These are phyloP conservation scores for Clunio marinus DNA, from an alignment of 2,888 invertebrate species.

Conservation along the genomic window DNA sequence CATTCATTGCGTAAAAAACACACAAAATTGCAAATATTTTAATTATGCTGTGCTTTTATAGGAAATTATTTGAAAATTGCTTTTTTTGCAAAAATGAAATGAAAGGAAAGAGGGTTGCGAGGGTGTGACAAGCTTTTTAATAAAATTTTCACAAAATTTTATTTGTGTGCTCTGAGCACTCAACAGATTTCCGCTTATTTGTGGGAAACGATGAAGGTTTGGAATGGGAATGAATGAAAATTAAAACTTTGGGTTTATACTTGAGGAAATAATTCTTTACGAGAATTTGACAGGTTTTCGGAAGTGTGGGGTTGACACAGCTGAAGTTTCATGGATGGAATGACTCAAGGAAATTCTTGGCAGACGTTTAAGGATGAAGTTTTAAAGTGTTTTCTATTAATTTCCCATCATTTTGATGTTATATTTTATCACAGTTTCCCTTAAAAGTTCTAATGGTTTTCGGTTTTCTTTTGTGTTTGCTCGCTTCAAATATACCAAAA, in stretches of 20 bases:
- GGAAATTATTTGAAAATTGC: constrained; percentile 11
- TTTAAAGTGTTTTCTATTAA: too few species aligned
- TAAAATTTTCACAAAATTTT: constrained; percentile 16
- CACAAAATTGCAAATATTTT: constrained; percentile 13
- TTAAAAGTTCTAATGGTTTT: too few species aligned
- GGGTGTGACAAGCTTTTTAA: constrained; percentile 13
- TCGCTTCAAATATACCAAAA: too few species aligned
- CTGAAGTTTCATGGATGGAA: too few species aligned
- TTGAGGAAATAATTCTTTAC: too few species aligned
- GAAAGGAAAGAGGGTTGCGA: not conserved
- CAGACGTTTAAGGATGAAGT: too few species aligned
- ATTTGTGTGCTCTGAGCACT: constrained; percentile 7
- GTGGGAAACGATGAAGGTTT: constrained; percentile 3
- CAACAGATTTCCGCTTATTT: constrained; percentile 33
- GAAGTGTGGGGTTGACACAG: too few species aligned
- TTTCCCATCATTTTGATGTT: too few species aligned
- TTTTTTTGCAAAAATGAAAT: too few species aligned
- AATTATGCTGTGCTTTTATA: not conserved
- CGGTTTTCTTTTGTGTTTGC: too few species aligned
- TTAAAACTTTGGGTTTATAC: not conserved
- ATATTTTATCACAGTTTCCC: too few species aligned
- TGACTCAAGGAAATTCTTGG: too few species aligned
- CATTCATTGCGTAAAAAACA: not conserved
- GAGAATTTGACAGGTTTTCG: not conserved
- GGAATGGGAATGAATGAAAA: not conserved